Evolutionary conservation across 2,888 invertebrate genomes (phyloP), one percentile per base, ranked within the genome.

Genomic region (Plemyria rubiginata): DNA sequence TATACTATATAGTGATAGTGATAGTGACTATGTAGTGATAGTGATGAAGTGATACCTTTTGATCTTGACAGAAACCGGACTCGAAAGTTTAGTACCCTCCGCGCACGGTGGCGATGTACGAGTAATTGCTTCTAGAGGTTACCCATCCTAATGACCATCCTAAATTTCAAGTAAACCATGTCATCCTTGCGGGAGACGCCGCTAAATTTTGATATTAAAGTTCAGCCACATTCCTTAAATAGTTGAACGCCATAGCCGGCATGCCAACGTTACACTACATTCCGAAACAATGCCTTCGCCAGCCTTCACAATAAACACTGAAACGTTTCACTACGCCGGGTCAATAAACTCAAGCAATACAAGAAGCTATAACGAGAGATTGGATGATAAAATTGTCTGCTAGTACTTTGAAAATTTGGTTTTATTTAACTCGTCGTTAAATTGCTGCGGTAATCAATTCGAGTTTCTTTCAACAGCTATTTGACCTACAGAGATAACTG

Each of bases 281-380:
- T 56, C 41, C 53, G 22, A 57, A 56, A 65, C 65, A 62, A 65
- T 61, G 56, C 59, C 57, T 54, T 13, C 38, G 29, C 54, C 41
- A 48, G 50, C 54, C 13, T 54, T 54, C 51, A 58, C 54, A 60
- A 46, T 64, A 40, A 60, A 57, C 56, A 65, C 32, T 43, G 60
- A 28, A 60, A 60, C 57, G 45, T 60, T 64, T 60, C 60, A 61
- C 55, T 66, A 63, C 68, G 71, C 60, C 67, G 70, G 79, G 79
- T 76, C 77, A 71, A 77, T 76, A 76, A 76, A 76, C 79, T 72
- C 70, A 72, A 69, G 73, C 71, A 74, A 66, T 61, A 54, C 68
- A 69, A 36, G 60, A 15, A 60, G 22, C 32, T 56, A 36, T 41
- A 38, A 51, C 8, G 15, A 36, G 9, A 45, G 16, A 45, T 16